Evolutionary conservation across 2,888 invertebrate species (phyloP).

Genomic region (Bugulina stolonifera): DNA sequence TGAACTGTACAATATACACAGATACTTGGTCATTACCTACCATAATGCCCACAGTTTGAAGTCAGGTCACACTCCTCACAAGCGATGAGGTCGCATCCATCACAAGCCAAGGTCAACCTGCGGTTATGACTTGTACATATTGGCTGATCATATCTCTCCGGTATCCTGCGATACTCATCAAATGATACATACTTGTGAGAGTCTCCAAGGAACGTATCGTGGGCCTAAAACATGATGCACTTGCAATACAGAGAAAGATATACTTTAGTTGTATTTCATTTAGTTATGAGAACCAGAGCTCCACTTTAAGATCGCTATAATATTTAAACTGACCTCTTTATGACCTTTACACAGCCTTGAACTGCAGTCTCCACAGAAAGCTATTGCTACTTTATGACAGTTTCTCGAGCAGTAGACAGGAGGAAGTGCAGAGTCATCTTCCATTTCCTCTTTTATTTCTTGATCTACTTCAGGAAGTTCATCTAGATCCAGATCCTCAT

Average conservation of each 20-base stretch:
- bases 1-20: too few relatives aligned
- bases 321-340: background rate
- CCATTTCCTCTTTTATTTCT: background rate
- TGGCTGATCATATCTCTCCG: conserved; percentile 8
- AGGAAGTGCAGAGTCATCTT: background rate
- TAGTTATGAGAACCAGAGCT: background rate
- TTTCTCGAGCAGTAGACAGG: background rate
- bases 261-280: background rate
- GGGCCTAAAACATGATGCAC: background rate
- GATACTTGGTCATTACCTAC: too few relatives aligned
- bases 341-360: background rate
- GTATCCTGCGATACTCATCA: background rate
- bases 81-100: background rate
- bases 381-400: background rate
- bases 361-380: background rate
- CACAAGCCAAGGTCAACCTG: background rate
- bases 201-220: background rate
- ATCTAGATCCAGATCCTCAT: background rate
- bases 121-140: background rate
- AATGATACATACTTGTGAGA: background rate
- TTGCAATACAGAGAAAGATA: background rate
- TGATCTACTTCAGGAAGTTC: background rate
- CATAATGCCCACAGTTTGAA: background rate
- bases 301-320: background rate
- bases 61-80: conserved; percentile 17